These are phyloP conservation scores for Dynastes hyllus DNA, from an alignment of 2,888 invertebrate genomes.

Conservation along the genomic window DNA sequence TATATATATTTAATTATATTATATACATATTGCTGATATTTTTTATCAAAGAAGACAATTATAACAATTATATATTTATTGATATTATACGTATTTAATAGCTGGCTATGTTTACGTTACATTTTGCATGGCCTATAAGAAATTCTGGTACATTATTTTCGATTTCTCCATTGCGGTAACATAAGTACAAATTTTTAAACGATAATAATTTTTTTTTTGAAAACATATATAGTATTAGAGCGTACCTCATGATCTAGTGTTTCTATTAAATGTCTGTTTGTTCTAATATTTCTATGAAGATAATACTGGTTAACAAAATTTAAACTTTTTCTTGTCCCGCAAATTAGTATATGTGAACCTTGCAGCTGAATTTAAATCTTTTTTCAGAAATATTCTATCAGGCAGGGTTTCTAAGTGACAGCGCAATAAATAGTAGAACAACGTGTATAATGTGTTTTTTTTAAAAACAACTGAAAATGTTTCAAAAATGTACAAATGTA, in stretches of 20 bases:
- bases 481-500: too few relatives aligned
- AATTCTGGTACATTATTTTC: slow-evolving; percentile 8
- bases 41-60: slow-evolving; percentile 7
- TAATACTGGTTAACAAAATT: neutral
- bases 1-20: slow-evolving; percentile 28
- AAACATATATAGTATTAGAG: slow-evolving; percentile 31
- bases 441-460: too few relatives aligned
- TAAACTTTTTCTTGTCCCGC: too few relatives aligned
- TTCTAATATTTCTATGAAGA: neutral
- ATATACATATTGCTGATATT: slow-evolving; percentile 25
- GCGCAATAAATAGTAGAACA: too few relatives aligned
- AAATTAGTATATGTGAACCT: too few relatives aligned
- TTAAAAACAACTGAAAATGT: too few relatives aligned
- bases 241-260: slow-evolving; percentile 38
- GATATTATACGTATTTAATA: slow-evolving; percentile 4
- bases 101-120: slow-evolving; percentile 32
- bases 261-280: slow-evolving; percentile 13
- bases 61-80: neutral
- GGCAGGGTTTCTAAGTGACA: too few relatives aligned
- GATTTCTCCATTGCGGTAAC: slow-evolving; percentile 14
- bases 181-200: slow-evolving; percentile 44
- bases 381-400: too few relatives aligned
- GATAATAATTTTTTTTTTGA: slow-evolving; percentile 8
- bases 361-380: too few relatives aligned
- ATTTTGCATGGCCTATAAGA: slow-evolving; percentile 41